phyloP scores from a whole-genome alignment of 1,140 invertebrate species.

The Zaprionus taronus region DNA sequence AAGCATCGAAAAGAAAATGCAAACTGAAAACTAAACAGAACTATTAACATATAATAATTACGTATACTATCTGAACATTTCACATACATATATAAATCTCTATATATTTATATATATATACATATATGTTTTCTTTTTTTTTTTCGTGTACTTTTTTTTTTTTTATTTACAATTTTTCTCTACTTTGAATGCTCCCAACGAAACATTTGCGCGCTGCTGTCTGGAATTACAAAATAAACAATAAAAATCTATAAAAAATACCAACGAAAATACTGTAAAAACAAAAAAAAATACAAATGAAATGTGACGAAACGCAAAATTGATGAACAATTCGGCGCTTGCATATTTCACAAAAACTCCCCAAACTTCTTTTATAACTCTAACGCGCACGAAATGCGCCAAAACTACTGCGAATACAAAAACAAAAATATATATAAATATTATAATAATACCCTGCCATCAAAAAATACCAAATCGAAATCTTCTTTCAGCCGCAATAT shows the following conservation, averaged over 20 bases:
- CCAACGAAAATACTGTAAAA: conserved; percentile 16
- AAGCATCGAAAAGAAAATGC: neutral
- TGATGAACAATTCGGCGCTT: conserved; percentile 65
- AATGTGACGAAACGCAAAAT: conserved; percentile 29
- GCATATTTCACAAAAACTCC: conserved; percentile 35
- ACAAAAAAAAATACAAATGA: conserved; percentile 32
- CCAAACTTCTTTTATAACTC: conserved; percentile 24
- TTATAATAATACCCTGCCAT: conserved; percentile 45
- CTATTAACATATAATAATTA: conserved; percentile 26
- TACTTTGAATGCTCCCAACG: conserved; percentile 78
- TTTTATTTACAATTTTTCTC: conserved; percentile 80
- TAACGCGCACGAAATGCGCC: conserved; percentile 21
- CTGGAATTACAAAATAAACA: conserved; percentile 60
- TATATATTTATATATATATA: conserved; percentile 56
- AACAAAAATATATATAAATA: neutral
- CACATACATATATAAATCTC: conserved; percentile 66
- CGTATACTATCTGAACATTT: conserved; percentile 52
- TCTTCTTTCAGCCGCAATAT: conserved; percentile 86
- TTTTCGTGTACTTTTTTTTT: conserved; percentile 72
- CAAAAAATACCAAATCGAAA: conserved; percentile 79
- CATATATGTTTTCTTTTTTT: conserved; percentile 52
- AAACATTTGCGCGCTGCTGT: conserved; percentile 72
- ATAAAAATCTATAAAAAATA: conserved; percentile 34
- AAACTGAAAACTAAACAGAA: conserved; percentile 13
- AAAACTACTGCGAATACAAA: conserved; percentile 18